These are phyloP conservation scores for Zosterops japonicus DNA, from an alignment of 2,113 vertebrate genomes.

Conservation along the genomic window DNA sequence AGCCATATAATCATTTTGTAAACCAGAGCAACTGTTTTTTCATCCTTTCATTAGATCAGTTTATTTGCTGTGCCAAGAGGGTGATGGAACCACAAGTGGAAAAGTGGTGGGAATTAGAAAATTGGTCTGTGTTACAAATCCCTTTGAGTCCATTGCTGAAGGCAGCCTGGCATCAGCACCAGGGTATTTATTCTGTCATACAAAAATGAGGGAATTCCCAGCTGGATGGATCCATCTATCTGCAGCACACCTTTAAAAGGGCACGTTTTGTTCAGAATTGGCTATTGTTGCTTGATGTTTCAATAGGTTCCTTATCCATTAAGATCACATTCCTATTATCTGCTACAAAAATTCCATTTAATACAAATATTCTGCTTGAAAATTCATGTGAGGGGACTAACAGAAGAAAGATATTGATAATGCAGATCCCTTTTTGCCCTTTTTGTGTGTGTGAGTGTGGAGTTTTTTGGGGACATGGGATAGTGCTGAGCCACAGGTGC, in stretches of 20 bases:
- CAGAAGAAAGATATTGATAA: neutral
- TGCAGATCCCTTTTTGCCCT: neutral
- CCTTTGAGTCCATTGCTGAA: neutral
- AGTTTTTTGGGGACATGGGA: neutral
- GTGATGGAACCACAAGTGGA: neutral
- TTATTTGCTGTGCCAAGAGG: neutral
- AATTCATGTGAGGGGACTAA: neutral
- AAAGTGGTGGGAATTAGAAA: neutral
- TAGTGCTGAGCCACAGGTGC: neutral
- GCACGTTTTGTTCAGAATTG: neutral
- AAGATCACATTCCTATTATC: neutral
- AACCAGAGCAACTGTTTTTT: neutral
- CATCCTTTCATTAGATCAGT: neutral
- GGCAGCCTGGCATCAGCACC: neutral
- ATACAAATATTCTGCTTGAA: neutral
- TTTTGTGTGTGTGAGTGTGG: neutral
- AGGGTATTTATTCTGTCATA: neutral
- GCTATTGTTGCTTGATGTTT: neutral
- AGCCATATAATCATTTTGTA: neutral
- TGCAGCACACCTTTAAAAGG: neutral
- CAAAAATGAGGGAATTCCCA: neutral
- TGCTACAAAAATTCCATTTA: neutral
- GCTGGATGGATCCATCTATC: neutral
- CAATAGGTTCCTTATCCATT: neutral
- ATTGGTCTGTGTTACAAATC: neutral